phyloP scores from a whole-genome alignment of 2,113 vertebrate species.

The Hyperopisus bebe region DNA sequence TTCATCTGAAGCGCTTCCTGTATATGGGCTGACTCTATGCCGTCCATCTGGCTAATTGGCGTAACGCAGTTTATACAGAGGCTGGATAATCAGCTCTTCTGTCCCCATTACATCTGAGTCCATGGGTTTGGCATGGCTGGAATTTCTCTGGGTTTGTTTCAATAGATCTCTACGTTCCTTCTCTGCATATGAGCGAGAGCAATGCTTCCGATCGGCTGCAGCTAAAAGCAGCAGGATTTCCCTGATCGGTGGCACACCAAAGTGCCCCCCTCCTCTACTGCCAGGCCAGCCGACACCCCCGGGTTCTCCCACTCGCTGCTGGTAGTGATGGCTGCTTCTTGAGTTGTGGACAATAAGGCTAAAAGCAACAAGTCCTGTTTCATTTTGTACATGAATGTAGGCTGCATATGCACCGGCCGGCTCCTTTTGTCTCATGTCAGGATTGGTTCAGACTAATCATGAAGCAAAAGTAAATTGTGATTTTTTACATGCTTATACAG shows the following conservation, averaged over 20 bases:
- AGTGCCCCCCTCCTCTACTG: background rate
- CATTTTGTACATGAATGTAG: background rate
- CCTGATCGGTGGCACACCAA: background rate
- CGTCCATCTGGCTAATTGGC: background rate
- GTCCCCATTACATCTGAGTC: background rate
- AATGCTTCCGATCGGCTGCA: background rate
- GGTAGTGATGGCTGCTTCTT: background rate
- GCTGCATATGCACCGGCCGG: background rate
- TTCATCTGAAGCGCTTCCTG: constrained; percentile 2
- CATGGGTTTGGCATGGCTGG: background rate
- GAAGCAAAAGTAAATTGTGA: background rate
- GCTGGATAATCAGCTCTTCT: background rate
- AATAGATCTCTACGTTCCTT: background rate
- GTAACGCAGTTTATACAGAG: background rate
- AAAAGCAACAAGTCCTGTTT: background rate
- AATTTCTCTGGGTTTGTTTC: background rate
- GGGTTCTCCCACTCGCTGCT: background rate
- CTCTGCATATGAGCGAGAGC: background rate
- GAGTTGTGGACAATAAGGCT: background rate
- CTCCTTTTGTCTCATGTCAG: background rate
- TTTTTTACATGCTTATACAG: background rate
- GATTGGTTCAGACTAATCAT: background rate
- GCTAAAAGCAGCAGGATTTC: background rate
- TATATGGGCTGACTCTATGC: background rate
- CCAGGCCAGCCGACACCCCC: background rate